Conservation (phyloP, 2,797 vertebrate species). For the Catamblyrhynchus diadema region DNA sequence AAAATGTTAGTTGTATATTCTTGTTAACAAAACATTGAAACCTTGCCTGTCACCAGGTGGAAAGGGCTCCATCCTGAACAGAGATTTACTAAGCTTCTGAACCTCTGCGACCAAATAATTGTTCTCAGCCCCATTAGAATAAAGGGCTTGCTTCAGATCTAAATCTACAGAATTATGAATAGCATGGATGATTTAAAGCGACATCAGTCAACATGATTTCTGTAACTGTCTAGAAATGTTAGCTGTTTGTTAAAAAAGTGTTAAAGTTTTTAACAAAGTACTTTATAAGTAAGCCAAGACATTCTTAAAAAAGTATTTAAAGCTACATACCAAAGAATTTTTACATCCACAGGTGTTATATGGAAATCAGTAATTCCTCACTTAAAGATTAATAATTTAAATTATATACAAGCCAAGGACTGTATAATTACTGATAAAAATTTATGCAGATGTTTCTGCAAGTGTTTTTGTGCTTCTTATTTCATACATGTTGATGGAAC, state of each 20-base stretch:
- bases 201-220: neutral
- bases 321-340: neutral
- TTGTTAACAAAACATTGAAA: neutral
- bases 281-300: neutral
- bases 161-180: neutral
- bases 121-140: neutral
- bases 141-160: neutral
- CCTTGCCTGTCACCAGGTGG: neutral
- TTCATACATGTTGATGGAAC: neutral
- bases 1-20: neutral
- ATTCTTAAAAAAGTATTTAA: neutral
- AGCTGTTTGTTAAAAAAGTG: neutral
- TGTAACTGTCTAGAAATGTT: neutral
- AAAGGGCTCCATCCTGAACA: neutral
- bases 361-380: neutral
- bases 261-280: neutral
- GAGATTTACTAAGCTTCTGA: neutral
- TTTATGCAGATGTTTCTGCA: neutral
- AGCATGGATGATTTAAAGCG: neutral
- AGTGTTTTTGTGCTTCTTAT: neutral
- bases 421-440: neutral
- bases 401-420: neutral
- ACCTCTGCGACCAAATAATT: neutral
- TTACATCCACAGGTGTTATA: neutral
- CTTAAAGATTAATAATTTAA: neutral